Conservation (phyloP, 2,797 vertebrate species). For the Tenualosa ilisha region DNA sequence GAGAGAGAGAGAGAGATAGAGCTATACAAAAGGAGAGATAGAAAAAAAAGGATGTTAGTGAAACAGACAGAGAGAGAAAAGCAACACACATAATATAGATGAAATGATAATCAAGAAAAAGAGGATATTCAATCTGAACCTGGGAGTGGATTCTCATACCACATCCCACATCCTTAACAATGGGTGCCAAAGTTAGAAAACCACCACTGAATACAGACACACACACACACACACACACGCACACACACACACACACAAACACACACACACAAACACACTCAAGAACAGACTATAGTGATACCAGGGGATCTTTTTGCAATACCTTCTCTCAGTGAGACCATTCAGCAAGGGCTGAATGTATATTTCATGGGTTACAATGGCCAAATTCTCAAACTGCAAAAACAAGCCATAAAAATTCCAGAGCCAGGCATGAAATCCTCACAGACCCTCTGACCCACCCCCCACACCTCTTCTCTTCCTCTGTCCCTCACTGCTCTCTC, state of each 20-base stretch:
- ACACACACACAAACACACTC: not conserved
- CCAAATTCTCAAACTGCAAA: constrained; percentile 67
- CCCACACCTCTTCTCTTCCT: constrained; percentile 47
- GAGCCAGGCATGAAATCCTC: constrained; percentile 70
- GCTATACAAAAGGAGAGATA: too few species aligned
- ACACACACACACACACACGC: not conserved
- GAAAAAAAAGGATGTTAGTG: not conserved
- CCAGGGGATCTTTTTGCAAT: not conserved
- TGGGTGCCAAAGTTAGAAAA: not conserved
- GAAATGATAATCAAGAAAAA: not conserved
- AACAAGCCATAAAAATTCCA: constrained; percentile 82
- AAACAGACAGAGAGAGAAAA: not conserved
- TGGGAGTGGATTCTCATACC: too few species aligned
- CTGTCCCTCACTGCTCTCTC: constrained; percentile 11
- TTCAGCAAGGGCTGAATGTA: constrained; percentile 44
- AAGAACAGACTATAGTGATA: not conserved
- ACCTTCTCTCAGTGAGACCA: not conserved
- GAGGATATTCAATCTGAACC: not conserved
- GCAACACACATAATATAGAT: too few species aligned
- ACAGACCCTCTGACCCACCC: constrained; percentile 51
- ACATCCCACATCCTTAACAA: too few species aligned
- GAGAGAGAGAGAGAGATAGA: constrained; percentile 35
- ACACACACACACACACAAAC: not conserved
- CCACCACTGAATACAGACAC: not conserved
- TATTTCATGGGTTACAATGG: constrained; percentile 55